A percentile compares a stretch with the other conserved stretches of the same genome.
These are phyloP conservation scores for Phyllotis vaccarum DNA, from an alignment of 2,797 vertebrate genomes.

Conservation along the genomic window DNA sequence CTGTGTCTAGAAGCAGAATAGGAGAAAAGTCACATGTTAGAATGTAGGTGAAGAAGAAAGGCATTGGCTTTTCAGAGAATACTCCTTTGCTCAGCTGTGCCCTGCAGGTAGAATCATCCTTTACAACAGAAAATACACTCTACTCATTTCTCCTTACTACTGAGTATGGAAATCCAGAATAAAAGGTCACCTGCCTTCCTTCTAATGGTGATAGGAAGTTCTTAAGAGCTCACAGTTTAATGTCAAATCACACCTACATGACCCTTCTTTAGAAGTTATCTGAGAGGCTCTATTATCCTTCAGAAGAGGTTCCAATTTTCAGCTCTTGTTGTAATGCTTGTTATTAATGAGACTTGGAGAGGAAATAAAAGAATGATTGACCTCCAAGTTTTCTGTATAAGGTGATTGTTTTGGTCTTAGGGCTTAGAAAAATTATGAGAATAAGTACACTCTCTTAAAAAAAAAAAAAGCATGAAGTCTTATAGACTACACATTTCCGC, in stretches of 20 bases:
- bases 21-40: constrained; percentile 13
- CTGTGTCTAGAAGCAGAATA: not conserved
- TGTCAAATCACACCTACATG: constrained; percentile 63
- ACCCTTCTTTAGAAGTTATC: not conserved
- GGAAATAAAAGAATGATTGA: not conserved
- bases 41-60: not conserved
- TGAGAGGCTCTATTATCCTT: constrained; percentile 49
- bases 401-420: not conserved
- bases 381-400: not conserved
- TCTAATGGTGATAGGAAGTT: constrained; percentile 17
- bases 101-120: constrained; percentile 49
- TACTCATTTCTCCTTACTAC: constrained; percentile 13
- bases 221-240: constrained; percentile 57
- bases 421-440: not conserved
- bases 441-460: not conserved
- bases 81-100: not conserved
- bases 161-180: constrained; percentile 21
- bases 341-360: constrained; percentile 16
- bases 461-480: not conserved
- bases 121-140: not conserved
- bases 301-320: constrained; percentile 15
- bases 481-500: not conserved
- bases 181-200: constrained; percentile 58
- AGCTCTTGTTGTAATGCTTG: constrained; percentile 27
- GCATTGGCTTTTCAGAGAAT: constrained; percentile 29